A percentile compares a stretch with the other conserved stretches of the same genome.
These are phyloP conservation scores for Dendrolimus kikuchii DNA, from an alignment of 1,140 invertebrate species.

Conservation along the genomic window DNA sequence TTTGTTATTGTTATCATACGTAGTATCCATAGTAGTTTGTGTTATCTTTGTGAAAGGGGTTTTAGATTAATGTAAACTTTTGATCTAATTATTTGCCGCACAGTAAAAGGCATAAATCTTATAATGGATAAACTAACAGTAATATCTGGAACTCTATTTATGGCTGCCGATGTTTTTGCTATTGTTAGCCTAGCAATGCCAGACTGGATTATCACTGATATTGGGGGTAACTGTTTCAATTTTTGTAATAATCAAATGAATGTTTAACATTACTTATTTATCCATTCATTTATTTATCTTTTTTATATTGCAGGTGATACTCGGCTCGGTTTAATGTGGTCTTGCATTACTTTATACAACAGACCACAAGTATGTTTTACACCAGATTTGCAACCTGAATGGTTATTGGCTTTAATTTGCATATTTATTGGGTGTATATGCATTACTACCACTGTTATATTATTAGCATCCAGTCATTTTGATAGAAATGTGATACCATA, in stretches of 20 bases:
- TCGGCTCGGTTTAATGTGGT: conserved; percentile 92
- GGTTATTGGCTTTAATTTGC: conserved; percentile 91
- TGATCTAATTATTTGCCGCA: too few relatives aligned
- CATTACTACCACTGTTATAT: conserved; percentile 91
- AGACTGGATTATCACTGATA: conserved; percentile 96
- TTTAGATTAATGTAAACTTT: too few relatives aligned
- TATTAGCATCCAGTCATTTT: conserved; percentile 91
- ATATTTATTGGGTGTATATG: conserved; percentile 95
- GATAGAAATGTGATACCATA: conserved; percentile 92
- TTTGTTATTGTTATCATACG: too few relatives aligned
- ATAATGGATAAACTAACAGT: conserved; percentile 94
- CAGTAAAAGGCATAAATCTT: background rate
- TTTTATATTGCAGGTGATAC: conserved; percentile 80
- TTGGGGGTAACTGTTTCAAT: conserved; percentile 80
- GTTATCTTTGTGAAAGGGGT: too few relatives aligned
- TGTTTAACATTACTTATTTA: conserved; percentile 2
- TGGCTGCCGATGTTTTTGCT: conserved; percentile 94
- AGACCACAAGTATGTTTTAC: conserved; percentile 90
- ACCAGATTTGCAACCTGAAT: conserved; percentile 90
- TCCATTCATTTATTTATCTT: conserved; percentile 3
- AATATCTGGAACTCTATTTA: conserved; percentile 92
- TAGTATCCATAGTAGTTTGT: too few relatives aligned
- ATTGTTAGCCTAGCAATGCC: conserved; percentile 94
- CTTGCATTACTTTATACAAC: conserved; percentile 93
- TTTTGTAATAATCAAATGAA: background rate